Conservation (phyloP, 2,797 vertebrate genomes). For the Austrolebias charrua region DNA sequence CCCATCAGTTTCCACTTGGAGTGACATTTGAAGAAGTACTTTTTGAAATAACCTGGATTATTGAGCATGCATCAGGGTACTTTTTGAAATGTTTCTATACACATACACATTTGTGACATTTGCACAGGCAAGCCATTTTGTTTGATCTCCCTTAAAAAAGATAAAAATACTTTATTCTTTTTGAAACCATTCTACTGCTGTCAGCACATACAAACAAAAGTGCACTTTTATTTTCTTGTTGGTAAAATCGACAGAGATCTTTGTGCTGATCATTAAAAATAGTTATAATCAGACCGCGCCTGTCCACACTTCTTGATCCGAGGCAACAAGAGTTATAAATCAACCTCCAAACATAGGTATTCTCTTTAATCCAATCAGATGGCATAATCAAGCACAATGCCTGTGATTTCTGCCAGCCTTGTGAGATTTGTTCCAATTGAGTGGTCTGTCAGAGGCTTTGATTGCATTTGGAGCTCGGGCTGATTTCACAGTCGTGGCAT, state of each 20-base stretch:
- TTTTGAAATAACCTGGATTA: too few relatives aligned
- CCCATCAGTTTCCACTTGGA: too few relatives aligned
- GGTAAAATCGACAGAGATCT: constrained; percentile 30
- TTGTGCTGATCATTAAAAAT: constrained; percentile 37
- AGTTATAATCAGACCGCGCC: constrained; percentile 50
- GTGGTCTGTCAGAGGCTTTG: constrained; percentile 72
- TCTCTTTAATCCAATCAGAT: constrained; percentile 80
- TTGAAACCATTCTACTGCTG: too few relatives aligned
- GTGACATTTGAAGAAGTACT: too few relatives aligned
- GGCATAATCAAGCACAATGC: constrained; percentile 79
- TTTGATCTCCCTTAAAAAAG: too few relatives aligned
- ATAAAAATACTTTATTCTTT: too few relatives aligned
- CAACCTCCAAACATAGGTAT: constrained; percentile 65
- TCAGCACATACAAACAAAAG: constrained; percentile 30
- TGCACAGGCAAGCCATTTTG: too few relatives aligned
- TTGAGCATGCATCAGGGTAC: too few relatives aligned
- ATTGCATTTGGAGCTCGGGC: constrained; percentile 70
- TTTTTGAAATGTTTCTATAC: too few relatives aligned
- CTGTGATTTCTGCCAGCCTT: constrained; percentile 70
- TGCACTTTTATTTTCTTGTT: neutral
- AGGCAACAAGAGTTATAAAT: constrained; percentile 67
- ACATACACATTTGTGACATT: too few relatives aligned
- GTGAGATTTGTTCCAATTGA: constrained; percentile 76
- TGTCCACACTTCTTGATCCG: constrained; percentile 36
- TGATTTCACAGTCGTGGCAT: constrained; percentile 60